A percentile compares a stretch with the other conserved stretches of the same genome.
Evolutionary conservation across 2,113 vertebrate species (phyloP).

Genomic region (Otis tarda): DNA sequence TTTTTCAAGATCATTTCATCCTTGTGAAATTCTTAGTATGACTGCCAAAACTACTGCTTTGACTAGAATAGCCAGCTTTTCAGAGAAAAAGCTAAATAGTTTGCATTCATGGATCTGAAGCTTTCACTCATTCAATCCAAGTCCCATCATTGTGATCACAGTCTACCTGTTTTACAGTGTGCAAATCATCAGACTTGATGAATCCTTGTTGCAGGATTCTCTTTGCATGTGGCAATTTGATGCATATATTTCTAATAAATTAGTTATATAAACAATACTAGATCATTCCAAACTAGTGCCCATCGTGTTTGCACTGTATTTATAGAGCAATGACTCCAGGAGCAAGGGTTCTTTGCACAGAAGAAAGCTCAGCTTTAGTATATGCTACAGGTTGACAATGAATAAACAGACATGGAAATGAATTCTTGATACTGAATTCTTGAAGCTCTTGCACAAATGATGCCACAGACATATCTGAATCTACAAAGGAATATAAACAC

Average conservation of each 20-base stretch:
- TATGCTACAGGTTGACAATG: background rate
- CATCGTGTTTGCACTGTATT: background rate
- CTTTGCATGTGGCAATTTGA: background rate
- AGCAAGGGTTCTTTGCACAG: background rate
- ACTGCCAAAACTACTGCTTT: background rate
- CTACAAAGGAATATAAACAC: background rate
- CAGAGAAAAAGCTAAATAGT: background rate
- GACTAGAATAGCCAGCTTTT: background rate
- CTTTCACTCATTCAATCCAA: background rate
- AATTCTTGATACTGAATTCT: background rate
- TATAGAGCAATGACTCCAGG: background rate
- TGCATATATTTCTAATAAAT: background rate
- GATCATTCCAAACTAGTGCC: background rate
- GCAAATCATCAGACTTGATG: background rate
- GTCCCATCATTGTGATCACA: background rate
- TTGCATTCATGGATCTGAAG: background rate
- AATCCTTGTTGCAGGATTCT: background rate
- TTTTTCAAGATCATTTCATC: background rate
- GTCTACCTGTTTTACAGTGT: background rate
- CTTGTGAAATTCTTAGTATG: background rate
- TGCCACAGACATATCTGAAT: background rate
- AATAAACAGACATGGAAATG: background rate
- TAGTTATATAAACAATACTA: background rate
- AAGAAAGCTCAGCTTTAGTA: background rate
- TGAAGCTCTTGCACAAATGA: background rate